These are phyloP conservation scores for Diarsia rubi DNA, from an alignment of 2,888 invertebrate species.

Conservation along the genomic window DNA sequence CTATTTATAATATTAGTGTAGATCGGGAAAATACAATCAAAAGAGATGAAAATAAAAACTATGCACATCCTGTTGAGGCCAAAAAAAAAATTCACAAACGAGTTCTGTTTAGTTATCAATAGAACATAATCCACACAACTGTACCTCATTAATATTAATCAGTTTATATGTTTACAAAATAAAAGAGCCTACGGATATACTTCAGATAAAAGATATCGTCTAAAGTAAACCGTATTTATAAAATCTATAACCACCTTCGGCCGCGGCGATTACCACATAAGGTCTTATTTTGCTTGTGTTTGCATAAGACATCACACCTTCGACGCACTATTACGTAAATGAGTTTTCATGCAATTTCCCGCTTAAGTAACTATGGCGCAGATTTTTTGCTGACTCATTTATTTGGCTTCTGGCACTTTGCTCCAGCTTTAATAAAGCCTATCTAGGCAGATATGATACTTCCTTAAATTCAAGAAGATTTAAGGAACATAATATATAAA, in stretches of 20 bases:
- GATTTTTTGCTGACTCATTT: slow-evolving; percentile 12
- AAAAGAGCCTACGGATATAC: background rate
- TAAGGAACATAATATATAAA: background rate
- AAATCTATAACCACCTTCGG: background rate
- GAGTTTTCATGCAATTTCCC: slow-evolving; percentile 24
- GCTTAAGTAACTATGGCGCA: background rate
- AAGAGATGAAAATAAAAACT: background rate
- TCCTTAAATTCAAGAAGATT: background rate
- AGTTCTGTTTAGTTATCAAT: background rate
- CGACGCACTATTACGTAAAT: slow-evolving; percentile 18
- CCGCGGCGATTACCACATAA: background rate
- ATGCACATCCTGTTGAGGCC: background rate
- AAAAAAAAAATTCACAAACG: background rate
- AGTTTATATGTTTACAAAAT: background rate
- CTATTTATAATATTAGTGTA: background rate
- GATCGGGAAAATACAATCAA: background rate
- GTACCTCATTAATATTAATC: background rate
- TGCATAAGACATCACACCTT: background rate
- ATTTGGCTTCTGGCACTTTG: background rate
- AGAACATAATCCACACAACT: background rate
- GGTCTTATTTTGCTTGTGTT: slow-evolving; percentile 20
- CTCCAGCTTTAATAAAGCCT: background rate
- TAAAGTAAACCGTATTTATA: background rate
- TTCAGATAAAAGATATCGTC: background rate
- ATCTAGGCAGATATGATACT: background rate